Base-by-base conservation (phyloP, 2,797 vertebrate genomes). In the Hypotaenidia philippensis region DNA sequence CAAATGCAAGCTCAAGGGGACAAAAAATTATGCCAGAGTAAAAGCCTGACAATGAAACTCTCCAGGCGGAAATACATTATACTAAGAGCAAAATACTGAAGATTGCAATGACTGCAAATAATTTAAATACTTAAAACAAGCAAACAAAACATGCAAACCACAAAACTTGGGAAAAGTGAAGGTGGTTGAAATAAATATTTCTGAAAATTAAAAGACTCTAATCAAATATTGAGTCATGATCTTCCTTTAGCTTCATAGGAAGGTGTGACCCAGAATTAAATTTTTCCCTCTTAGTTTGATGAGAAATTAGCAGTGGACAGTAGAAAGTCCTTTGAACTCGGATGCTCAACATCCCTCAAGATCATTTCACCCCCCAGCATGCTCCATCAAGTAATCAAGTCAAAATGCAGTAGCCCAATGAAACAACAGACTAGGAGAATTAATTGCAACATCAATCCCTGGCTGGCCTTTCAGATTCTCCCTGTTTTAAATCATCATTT, bases 401-500 rank as follows among this genome's bases (percentile, higher is more conserved):
- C 76, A 91, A 92, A 84, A 65, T 27, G 5, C 29, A 77, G 49
- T 71, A 95, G 87, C n/a, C 13, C 83, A 90, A 41, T 27, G 53
- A 81, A 96, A 81, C 31, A 55, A 34, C 75, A 75, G 31, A 77
- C 34, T 44, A 53, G 34, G 65, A 92, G 75, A 91, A 94, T 90
- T 96, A 92, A 92, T 91, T 85, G 27, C 49, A 68, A 31, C 0
- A 2, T 75, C 81, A 89, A 1, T 74, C 41, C 38, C 82, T 83
- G 69, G 32, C 64, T 90, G 78, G 49, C 82, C 65, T 64, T 68
- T 94, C 75, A 83, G 36, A 31, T 83, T 65, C 57, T 92, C 27
- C 17, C 13, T n/a, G 15, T 11, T 84, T 90, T 63, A 82, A 81
- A 70, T 15, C 32, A 10, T 83, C 82, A 71, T 53, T 83, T 92